Conservation (phyloP, 2,113 vertebrate genomes). For the Silurus asotus region DNA sequence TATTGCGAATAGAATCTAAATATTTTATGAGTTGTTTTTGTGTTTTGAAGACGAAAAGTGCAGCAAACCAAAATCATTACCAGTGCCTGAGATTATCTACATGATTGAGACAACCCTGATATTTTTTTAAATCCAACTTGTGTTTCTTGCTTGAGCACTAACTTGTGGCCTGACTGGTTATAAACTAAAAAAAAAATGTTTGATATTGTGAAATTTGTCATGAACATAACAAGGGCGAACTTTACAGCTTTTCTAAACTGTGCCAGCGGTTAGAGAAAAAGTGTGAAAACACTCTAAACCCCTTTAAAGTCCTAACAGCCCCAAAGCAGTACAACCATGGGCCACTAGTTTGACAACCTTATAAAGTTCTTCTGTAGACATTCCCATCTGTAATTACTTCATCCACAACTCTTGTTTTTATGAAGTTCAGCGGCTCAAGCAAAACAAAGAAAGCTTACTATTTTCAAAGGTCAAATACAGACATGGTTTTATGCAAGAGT, state of each 20-base stretch:
- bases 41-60: too few relatives aligned
- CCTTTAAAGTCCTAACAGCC: neutral
- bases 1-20: too few relatives aligned
- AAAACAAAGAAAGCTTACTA: slow-evolving; percentile 4
- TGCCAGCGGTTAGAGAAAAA: neutral
- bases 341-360: neutral
- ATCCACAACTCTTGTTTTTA: slow-evolving; percentile 4
- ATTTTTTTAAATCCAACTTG: neutral
- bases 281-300: neutral
- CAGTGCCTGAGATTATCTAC: too few relatives aligned
- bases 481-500: slow-evolving; percentile 40
- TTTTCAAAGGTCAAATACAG: slow-evolving; percentile 36
- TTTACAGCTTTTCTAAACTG: neutral
- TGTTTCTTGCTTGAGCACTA: neutral
- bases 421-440: neutral
- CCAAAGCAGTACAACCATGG: neutral
- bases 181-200: neutral
- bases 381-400: neutral
- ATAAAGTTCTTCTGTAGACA: neutral
- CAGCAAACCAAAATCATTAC: too few relatives aligned
- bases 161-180: neutral
- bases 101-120: too few relatives aligned
- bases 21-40: too few relatives aligned
- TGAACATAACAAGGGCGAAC: neutral
- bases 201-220: neutral